Evolutionary conservation across 2,888 invertebrate genomes (phyloP), one percentile per base, ranked within the genome.

Genomic region (Drosophila maculinotata): DNA sequence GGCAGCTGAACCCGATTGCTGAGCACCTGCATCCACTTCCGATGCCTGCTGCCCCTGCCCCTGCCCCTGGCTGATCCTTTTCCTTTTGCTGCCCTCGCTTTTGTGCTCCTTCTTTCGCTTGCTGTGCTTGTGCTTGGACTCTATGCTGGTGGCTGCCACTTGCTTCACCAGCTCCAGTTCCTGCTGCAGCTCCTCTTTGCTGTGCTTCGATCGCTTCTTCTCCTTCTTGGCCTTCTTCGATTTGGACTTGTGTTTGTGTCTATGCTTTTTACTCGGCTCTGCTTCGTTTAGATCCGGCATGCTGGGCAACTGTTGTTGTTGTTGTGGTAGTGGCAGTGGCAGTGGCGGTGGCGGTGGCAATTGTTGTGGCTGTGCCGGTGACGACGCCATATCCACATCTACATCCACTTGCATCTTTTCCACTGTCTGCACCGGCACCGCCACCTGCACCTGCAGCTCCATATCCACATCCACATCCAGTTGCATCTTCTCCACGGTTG

Each of bases 141-240:
- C 12, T 23, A 39, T 7, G 8, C 39, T 39, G 39, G 23, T 25
- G 3, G 39, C 25, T 12, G 23, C 12, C 12, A 25, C 25, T 14
- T 45, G 44, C 44, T 31, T 20, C 30, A 8, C 4, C 20, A 20
- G 44, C 30, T 31, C 4, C n/a, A 14, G 20, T n/a, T 45, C 15
- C 30, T 17, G 9, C 12, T 31, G 17, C 14, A 14, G 28, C 9
- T 26, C 9, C 3, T 28, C 5, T 30, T 23, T 41, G 30, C 7
- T 2, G 2, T 23, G 26, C 28, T 23, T 15, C 0, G 56, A 12
- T 6, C 15, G 30, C 30, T 51, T 39, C 1, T 28, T 52, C 1
- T 17, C 31, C 10, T 26, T 57, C 3, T 67, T 72, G 0, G 48
- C 33, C n/a, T 59, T 73, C 12, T 72, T 67, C 0, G 67, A 53